Conservation (phyloP, 2,113 vertebrate genomes). For the Rhynchomys soricoides region DNA sequence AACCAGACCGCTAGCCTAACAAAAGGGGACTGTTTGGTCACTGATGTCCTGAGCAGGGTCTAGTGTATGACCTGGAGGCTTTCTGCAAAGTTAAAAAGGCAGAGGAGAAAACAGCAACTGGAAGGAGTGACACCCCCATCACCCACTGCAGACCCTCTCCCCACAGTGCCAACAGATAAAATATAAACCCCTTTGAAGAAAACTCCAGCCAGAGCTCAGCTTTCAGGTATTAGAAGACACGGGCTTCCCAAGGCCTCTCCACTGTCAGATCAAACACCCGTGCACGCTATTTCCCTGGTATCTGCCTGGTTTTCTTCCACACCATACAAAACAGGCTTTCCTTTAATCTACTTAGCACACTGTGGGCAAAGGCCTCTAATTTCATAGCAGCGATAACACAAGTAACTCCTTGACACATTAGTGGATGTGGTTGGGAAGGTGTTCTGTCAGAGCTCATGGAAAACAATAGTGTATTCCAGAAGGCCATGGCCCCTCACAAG, state of each 20-base stretch:
- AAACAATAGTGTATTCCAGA: conserved; percentile 69
- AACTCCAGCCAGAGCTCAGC: conserved; percentile 64
- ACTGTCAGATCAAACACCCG: conserved; percentile 70
- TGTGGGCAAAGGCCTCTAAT: conserved; percentile 84
- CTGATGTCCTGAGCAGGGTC: conserved; percentile 57
- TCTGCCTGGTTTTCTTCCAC: conserved; percentile 69
- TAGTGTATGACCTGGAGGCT: conserved; percentile 63
- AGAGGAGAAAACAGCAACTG: conserved; percentile 56
- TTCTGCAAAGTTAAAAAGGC: conserved; percentile 69
- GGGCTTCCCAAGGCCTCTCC: conserved; percentile 65
- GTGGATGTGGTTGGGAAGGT: conserved; percentile 59
- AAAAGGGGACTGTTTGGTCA: conserved; percentile 62
- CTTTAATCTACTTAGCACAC: conserved; percentile 85
- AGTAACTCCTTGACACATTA: conserved; percentile 82
- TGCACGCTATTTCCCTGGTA: conserved; percentile 59
- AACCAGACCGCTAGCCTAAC: conserved; percentile 68
- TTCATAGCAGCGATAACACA: conserved; percentile 85
- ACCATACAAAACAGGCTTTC: conserved; percentile 85
- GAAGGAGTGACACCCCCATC: conserved; percentile 38
- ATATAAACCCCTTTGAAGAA: conserved; percentile 75
- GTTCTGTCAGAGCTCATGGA: conserved; percentile 67
- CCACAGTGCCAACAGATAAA: conserved; percentile 71
- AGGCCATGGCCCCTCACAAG: conserved; percentile 57
- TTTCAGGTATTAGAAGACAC: conserved; percentile 72
- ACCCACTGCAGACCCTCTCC: conserved; percentile 35